Evolutionary conservation across 2,113 vertebrate species (phyloP).

Genomic region (Tragelaphus scriptus): DNA sequence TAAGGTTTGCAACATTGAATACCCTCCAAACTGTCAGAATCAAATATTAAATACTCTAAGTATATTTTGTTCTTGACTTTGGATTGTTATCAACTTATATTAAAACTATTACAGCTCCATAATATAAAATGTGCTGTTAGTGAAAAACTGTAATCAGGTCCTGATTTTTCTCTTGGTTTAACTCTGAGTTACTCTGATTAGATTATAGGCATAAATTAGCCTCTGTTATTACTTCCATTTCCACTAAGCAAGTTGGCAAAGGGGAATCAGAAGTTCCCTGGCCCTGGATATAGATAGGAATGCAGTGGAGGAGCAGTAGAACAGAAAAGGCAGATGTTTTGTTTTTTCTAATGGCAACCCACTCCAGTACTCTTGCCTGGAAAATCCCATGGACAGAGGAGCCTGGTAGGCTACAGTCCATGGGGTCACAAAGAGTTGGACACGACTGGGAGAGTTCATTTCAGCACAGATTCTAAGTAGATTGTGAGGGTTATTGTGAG

Average conservation of each 20-base stretch:
- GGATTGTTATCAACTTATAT: neutral
- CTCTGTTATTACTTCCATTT: neutral
- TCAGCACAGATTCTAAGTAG: neutral
- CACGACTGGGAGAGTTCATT: neutral
- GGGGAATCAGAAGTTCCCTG: neutral
- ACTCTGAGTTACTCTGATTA: neutral
- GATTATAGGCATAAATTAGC: neutral
- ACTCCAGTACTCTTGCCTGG: too few relatives aligned
- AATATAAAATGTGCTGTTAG: neutral
- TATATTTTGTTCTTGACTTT: conserved; percentile 32
- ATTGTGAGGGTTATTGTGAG: neutral
- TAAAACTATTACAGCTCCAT: neutral
- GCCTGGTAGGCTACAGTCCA: neutral
- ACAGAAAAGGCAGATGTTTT: neutral
- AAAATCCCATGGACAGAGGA: neutral
- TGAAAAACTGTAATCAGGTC: neutral
- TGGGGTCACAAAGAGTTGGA: neutral
- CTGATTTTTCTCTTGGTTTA: neutral
- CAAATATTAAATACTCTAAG: neutral
- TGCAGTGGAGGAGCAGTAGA: neutral
- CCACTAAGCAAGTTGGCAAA: neutral
- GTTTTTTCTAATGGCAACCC: neutral
- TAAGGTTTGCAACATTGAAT: conserved; percentile 15
- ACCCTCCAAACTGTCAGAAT: neutral
- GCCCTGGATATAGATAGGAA: neutral